Evolutionary conservation across 1,140 invertebrate genomes (phyloP), one percentile per base, ranked within the genome.

Genomic region (Pristionchus pacificus): DNA sequence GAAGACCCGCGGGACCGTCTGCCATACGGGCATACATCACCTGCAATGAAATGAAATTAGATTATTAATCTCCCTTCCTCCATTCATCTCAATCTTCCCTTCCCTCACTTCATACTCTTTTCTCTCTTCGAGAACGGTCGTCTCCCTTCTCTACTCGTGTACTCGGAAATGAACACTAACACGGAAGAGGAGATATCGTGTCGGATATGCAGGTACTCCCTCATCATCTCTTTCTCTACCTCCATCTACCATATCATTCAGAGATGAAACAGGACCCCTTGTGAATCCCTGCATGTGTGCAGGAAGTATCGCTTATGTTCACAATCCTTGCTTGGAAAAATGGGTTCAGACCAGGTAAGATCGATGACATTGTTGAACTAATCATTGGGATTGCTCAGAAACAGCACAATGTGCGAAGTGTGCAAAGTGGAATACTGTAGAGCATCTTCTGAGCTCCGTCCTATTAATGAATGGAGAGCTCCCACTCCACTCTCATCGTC

Each of bases 1-100:
- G 86, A 76, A 92, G 89, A 49, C 87, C 88, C 70, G 94, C 90
- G 81, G 92, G 88, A 6, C 91, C 91, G 82, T 93, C 93, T 82
- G 93, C 93, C 85, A 95, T 91, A 27, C 95, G 87, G 14, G 95
- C 87, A 86, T 97, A 99, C 84, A 97, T 98, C 0, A 98, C 91
- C 80, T 82, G 70, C 55, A 83, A 75, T 27, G 29, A 24, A 72
- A 57, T 25, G n/a, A n/a, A n/a, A n/a, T n/a, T n/a, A n/a, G n/a
- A n/a, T n/a, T n/a, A n/a, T n/a, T n/a, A n/a, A n/a, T n/a, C n/a
- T n/a, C n/a, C n/a, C n/a, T 68, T 68, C 29, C 59, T 68, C 28
- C 14, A 2, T 27, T 24, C 38, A 28, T 68, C 33, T 28, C 57
- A 28, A 68, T 71, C 79, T 77, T 59, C 85, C 84, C 38, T 79